Conservation (phyloP, 2,888 invertebrate genomes). For the Sepioteuthis lessoniana region DNA sequence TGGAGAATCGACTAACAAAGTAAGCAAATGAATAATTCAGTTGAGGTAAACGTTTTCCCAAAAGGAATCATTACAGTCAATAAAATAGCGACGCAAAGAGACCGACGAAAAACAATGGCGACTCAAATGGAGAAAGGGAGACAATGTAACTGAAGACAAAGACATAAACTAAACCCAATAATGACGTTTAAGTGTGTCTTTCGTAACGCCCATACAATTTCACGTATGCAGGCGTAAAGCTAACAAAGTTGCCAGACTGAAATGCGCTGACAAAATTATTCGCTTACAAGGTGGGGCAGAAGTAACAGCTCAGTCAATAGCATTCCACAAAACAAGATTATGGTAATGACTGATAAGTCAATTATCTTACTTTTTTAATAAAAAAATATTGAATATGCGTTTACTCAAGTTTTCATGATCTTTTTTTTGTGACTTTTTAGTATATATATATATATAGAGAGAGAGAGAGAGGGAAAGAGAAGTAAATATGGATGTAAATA, state of each 20-base stretch:
- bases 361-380: too few relatives aligned
- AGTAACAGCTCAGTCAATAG: too few relatives aligned
- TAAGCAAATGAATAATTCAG: constrained; percentile 17
- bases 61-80: background rate
- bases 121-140: background rate
- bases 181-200: constrained; percentile 33
- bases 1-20: constrained; percentile 12
- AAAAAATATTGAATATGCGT: too few relatives aligned
- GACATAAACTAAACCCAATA: background rate
- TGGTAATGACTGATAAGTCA: too few relatives aligned
- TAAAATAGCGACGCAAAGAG: constrained; percentile 4
- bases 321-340: too few relatives aligned
- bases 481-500: too few relatives aligned
- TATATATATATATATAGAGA: too few relatives aligned
- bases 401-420: too few relatives aligned
- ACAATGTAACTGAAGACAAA: background rate
- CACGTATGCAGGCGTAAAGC: background rate
- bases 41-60: background rate
- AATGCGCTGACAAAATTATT: too few relatives aligned
- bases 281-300: too few relatives aligned
- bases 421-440: too few relatives aligned
- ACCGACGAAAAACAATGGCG: background rate
- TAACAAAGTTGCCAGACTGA: background rate
- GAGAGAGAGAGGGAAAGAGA: too few relatives aligned
- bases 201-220: constrained; percentile 33